Base-by-base conservation (phyloP, 2,797 vertebrate genomes). In the Gila robusta region DNA sequence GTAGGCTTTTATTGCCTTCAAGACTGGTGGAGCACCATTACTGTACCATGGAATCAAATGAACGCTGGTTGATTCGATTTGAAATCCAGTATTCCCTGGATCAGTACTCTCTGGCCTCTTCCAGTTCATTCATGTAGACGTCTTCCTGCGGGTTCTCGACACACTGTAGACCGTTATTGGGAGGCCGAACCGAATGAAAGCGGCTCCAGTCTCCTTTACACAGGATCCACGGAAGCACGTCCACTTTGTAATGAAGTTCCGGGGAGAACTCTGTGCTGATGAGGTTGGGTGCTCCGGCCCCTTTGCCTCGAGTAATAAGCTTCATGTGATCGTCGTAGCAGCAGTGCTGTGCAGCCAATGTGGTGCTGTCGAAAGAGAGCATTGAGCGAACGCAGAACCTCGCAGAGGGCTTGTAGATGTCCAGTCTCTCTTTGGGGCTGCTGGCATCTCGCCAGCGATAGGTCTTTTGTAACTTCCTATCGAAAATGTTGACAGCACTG, bases 181-280 rank as follows among this genome's bases (percentile, higher is more conserved):
- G 98, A 0, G 97, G 97, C 81, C 98, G 92, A 79, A 96, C 96
- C 0, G 96, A 94, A 0, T 98, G 97, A 91, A 98, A 98, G 28
- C 97, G 96, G 93, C 97, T 99, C 98, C 98, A 99, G 94, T 98
- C 97, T 0, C 97, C 98, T 90, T 99, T 99, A 93, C 98, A 99
- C 88, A 98, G 95, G 93, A 99, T 97, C 98, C 98, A 99, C 21
- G 97, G 98, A 90, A 98, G 91, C 85, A 95, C 97, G 93, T 99
- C 98, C 90, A 98, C 96, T 88, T 97, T 98, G 88, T 98, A 98
- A 94, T 99, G 98, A 90, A 99, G 96, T 94, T 98, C 97, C 0
- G 97, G 97, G 0, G 97, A 99, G 92, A 99, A 97, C 93, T 98
- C 96, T 0, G 96, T 97, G 95, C 97, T 99, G 93, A 99, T 96